These are phyloP conservation scores for Marmota flaviventris DNA, from an alignment of 2,113 vertebrate genomes.

Conservation along the genomic window DNA sequence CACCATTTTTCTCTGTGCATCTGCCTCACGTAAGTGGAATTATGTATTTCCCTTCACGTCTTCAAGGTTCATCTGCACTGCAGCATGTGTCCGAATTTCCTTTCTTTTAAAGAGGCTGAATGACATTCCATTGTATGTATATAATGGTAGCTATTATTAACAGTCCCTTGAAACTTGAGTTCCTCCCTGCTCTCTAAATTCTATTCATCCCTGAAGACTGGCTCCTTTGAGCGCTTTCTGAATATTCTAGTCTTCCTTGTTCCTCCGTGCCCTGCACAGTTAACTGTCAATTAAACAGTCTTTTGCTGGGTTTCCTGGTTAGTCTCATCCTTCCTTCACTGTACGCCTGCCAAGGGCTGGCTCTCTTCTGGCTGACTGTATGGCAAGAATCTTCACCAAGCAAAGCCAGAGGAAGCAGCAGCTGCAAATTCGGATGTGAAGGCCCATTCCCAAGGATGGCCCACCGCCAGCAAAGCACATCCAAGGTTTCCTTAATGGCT, in stretches of 20 bases:
- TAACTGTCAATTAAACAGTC: neutral
- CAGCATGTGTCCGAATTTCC: neutral
- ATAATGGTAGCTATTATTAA: neutral
- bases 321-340: neutral
- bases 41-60: neutral
- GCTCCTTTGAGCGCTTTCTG: neutral
- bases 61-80: neutral
- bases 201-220: neutral
- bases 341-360: neutral
- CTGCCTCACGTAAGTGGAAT: neutral
- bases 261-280: neutral
- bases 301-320: neutral
- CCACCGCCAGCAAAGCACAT: neutral
- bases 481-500: neutral
- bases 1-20: neutral
- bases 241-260: neutral
- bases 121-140: neutral
- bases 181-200: neutral
- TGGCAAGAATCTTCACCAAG: neutral
- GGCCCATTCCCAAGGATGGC: neutral
- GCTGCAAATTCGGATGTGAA: neutral
- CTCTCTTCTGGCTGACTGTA: neutral
- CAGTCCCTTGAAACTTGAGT: neutral
- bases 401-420: neutral
- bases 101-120: neutral